These are phyloP conservation scores for Gasterosteus nipponicus DNA, from an alignment of 2,113 vertebrate genomes.

Conservation along the genomic window DNA sequence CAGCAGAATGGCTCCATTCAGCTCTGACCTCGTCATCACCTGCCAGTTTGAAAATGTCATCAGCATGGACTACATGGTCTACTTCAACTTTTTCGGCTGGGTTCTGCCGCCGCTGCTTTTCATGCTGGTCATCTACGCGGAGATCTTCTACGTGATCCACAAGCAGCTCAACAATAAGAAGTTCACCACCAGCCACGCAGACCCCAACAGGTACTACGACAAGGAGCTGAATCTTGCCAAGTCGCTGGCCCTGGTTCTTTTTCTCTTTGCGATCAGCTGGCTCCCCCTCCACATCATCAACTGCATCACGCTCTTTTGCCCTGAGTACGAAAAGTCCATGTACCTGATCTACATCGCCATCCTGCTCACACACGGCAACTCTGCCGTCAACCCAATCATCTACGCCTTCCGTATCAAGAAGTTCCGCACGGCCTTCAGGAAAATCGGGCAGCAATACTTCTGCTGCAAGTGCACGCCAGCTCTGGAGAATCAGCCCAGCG, in stretches of 20 bases:
- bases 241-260: constrained; percentile 93
- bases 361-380: constrained; percentile 95
- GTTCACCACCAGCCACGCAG: constrained; percentile 83
- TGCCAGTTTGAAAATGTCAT: constrained; percentile 97
- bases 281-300: constrained; percentile 94
- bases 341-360: constrained; percentile 90
- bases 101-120: constrained; percentile 93
- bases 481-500: constrained; percentile 76
- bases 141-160: constrained; percentile 98
- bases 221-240: constrained; percentile 98
- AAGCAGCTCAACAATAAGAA: constrained; percentile 96
- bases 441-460: constrained; percentile 94
- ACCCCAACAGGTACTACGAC: constrained; percentile 94
- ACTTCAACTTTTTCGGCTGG: constrained; percentile 98
- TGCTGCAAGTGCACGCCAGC: constrained; percentile 83
- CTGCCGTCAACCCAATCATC: constrained; percentile 96
- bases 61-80: constrained; percentile 99
- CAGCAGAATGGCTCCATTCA: constrained; percentile 77
- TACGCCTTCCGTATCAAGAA: constrained; percentile 97
- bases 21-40: constrained; percentile 81
- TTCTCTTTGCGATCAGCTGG: constrained; percentile 94
- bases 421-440: constrained; percentile 91
- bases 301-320: constrained; percentile 94
- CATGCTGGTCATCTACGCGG: constrained; percentile 94
- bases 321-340: constrained; percentile 82